phyloP scores from a whole-genome alignment of 2,113 vertebrate species.

The Geococcyx californianus region DNA sequence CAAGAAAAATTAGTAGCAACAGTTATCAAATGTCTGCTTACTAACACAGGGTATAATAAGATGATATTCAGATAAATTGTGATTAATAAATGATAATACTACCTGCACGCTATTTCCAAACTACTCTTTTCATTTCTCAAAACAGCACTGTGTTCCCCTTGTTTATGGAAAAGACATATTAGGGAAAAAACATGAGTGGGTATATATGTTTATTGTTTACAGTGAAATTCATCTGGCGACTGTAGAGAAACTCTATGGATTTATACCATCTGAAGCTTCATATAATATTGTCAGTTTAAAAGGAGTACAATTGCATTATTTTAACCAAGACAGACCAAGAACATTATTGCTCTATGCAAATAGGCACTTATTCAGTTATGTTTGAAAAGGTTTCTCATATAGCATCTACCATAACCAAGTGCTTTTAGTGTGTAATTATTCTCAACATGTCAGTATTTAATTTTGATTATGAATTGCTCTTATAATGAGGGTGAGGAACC shows the following conservation, averaged over 20 bases:
- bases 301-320: background rate
- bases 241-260: background rate
- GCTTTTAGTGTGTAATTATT: background rate
- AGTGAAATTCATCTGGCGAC: background rate
- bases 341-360: background rate
- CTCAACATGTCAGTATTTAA: background rate
- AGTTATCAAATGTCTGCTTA: background rate
- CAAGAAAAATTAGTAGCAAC: background rate
- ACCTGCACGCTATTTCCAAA: background rate
- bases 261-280: background rate
- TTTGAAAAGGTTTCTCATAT: background rate
- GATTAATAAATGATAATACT: background rate
- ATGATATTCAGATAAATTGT: background rate
- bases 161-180: background rate
- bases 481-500: background rate
- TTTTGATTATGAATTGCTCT: background rate
- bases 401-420: background rate
- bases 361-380: background rate
- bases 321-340: background rate
- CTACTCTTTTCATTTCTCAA: background rate
- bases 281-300: background rate
- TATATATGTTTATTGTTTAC: background rate
- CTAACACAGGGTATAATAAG: background rate
- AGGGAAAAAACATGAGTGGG: background rate
- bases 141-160: background rate